Evolutionary conservation across 2,113 vertebrate species (phyloP), one percentile per base, ranked within the genome.

Genomic region (Scalopus aquaticus): DNA sequence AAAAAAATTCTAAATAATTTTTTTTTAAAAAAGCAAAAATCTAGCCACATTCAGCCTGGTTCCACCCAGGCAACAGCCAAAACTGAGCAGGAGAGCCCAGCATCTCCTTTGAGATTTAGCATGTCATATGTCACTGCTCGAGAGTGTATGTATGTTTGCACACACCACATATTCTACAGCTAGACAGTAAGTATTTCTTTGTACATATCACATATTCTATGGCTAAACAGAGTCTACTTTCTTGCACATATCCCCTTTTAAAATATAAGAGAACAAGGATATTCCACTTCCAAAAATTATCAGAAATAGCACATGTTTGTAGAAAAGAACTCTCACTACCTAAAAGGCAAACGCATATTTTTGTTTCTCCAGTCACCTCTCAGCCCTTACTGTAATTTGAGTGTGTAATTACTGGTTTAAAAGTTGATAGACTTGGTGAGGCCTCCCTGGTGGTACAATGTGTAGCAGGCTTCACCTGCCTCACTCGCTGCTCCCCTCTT

Each of bases 1-100:
- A n/a, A n/a, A n/a, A n/a, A n/a, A n/a, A n/a, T n/a, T n/a, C n/a
- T n/a, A n/a, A n/a, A n/a, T n/a, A n/a, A n/a, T n/a, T n/a, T n/a
- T n/a, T n/a, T n/a, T n/a, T n/a, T n/a, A n/a, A n/a, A 76, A 90
- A 87, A 65, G 39, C 37, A 79, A 89, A 85, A 32, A 22, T n/a
- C n/a, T 72, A 42, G 16, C 51, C 72, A 54, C 4, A 10, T 44
- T 37, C 3, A 3, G 1, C 20, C 20, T 49, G 5, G 44, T 58
- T 85, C 42, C 37, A 30, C 20, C 15, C 1, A 49, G 19, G 37
- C 5, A 37, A 7, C 54, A 54, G n/a, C 9, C n/a, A 32, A 39
- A 73, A 13, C 16, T 56, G 16, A 72, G 2, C 22, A 58, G 2
- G 24, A 35, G 32, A 28, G 24, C 17, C 67, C 19, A 19, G 12